Base-by-base conservation (phyloP, 2,797 vertebrate species). In the Vespertilio murinus region DNA sequence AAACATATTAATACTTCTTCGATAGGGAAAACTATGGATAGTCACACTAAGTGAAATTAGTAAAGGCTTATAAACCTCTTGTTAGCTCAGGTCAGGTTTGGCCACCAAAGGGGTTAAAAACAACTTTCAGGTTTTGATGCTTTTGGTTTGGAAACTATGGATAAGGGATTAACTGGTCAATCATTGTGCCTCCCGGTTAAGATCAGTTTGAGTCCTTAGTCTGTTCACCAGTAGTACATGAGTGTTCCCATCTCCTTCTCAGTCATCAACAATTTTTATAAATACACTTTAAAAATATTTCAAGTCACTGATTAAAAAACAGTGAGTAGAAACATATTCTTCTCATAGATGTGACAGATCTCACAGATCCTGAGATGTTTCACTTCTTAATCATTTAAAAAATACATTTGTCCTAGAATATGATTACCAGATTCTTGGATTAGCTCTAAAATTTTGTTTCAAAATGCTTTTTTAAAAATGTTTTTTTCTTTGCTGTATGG, bases 341-440 rank as follows among this genome's bases (percentile, higher is more conserved):
- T 67, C 75, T 75, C 10, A 4, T 45, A 90, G 22, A 56, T 35
- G 8, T 54, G n/a, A 84, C 3, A 38, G 49, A 54, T 52, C n/a
- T 52, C 47, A 54, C 23, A 83, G 30, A 74, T 88, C 30, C 56
- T 88, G 17, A 56, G 40, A n/a, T n/a, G 3, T 75, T 84, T 78
- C 81, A 8, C 64, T 82, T 88, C 85, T 78, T 8, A 59, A 54
- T 90, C 45, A 90, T 91, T 94, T 91, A 6, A 59, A 87, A 92
- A 74, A 79, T 23, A 22, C 91, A 45, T 33, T 90, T 91, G 20
- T 74, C 64, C 38, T 77, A 86, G 13, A 88, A 79, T 61, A 52
- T 40, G 23, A 84, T 90, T 74, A 28, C 3, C 7, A 52, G 42
- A 20, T 61, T 82, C 59, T 82, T 93, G 69, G 6, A 13, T 74